phyloP scores from a whole-genome alignment of 1,140 invertebrate species.

The Steinernema feltiae region DNA sequence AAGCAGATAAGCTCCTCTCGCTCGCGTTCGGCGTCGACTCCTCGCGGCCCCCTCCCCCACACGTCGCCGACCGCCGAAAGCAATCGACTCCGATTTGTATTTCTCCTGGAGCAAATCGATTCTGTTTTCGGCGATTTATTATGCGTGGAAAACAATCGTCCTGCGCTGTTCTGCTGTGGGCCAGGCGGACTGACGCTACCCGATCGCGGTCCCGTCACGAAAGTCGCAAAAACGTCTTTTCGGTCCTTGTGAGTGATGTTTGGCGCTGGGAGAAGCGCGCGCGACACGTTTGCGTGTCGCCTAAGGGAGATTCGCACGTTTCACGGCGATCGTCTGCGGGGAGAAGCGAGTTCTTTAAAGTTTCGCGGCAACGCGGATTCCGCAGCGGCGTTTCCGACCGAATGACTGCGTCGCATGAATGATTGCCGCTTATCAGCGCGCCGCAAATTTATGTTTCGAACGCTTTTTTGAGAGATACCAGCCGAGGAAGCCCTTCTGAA shows the following conservation, averaged over 20 bases:
- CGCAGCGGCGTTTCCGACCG: no score
- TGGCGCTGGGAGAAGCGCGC: not conserved
- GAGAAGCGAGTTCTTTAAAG: not conserved
- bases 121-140: conserved; percentile 8
- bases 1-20: not conserved
- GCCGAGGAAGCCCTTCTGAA: no score
- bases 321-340: not conserved
- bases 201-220: not conserved
- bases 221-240: not conserved
- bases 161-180: not conserved
- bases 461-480: not conserved
- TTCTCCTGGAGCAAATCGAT: not conserved
- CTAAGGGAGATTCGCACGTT: not conserved
- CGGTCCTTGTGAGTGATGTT: not conserved
- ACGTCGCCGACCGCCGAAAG: not conserved
- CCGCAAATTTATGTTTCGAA: not conserved
- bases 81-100: conserved; percentile 8
- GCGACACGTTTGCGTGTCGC: not conserved
- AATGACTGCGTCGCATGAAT: no score
- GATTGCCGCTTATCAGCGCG: not conserved
- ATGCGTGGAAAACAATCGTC: conserved; percentile 2
- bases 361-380: no score
- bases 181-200: no score
- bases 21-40: not conserved
- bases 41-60: conserved; percentile 7